Evolutionary conservation across 2,888 invertebrate species (phyloP).

Genomic region (Oscheius sp.): DNA sequence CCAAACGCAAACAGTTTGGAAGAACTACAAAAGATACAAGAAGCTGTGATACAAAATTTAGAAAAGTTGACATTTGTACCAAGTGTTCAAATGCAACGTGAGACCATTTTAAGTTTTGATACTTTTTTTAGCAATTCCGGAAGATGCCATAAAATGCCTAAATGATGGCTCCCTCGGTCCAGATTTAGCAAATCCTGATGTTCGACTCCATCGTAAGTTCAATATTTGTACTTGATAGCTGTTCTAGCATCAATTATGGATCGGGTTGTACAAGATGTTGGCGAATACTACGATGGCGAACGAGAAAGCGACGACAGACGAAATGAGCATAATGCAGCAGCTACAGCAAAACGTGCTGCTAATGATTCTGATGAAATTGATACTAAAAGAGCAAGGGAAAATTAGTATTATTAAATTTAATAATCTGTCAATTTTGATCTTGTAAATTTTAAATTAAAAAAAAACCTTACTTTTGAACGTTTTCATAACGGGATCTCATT

Average conservation of each 20-base stretch:
- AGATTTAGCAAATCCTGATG: conserved; percentile 65
- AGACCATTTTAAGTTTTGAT: conserved; percentile 14
- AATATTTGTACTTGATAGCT: neutral
- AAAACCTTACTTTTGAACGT: no score
- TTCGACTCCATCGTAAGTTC: conserved; percentile 53
- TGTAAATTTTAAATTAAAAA: no score
- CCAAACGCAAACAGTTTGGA: conserved; percentile 60
- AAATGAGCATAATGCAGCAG: conserved; percentile 51
- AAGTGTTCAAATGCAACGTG: conserved; percentile 67
- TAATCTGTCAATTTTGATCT: neutral
- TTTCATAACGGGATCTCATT: no score
- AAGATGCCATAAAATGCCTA: conserved; percentile 55
- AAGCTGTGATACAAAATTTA: conserved; percentile 58
- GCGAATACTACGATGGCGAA: conserved; percentile 56
- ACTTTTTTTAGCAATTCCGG: conserved; percentile 54
- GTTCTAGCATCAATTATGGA: conserved; percentile 56
- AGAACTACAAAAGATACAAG: conserved; percentile 54
- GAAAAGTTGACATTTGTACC: conserved; percentile 58
- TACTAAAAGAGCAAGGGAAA: conserved; percentile 23
- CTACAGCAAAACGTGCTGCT: conserved; percentile 50
- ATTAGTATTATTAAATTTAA: neutral
- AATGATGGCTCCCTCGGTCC: conserved; percentile 40
- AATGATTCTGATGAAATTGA: conserved; percentile 19
- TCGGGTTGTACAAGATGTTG: conserved; percentile 43
- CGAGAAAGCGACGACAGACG: conserved; percentile 49